Evolutionary conservation across 2,113 vertebrate species (phyloP), one percentile per base, ranked within the genome.

Genomic region (Urocynchramus pylzowi): DNA sequence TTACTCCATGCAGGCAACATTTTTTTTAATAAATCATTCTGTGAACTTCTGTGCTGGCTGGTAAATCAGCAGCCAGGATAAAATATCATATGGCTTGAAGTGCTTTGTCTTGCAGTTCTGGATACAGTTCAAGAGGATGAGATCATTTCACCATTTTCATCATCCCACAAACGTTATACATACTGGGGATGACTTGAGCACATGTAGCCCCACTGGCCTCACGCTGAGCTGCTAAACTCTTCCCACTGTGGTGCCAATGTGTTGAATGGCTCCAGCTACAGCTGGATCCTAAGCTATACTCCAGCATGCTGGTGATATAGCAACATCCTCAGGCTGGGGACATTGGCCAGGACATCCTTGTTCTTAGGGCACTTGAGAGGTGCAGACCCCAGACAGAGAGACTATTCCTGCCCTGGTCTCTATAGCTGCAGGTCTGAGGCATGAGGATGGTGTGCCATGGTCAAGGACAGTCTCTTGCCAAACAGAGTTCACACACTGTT

Each of bases 391-490:
- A 74, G 50, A 6, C 14, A 47, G 7, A 31, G 10, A 82, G 6
- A 49, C 35, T 24, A 35, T n/a, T 89, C 59, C 68, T 57, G 30
- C 21, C 33, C 31, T 17, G 31, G 17, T 60, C 10, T 47, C 44
- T 39, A 15, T 2, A 77, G 56, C 16, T 61, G 50, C 33, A 54
- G 33, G 20, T 30, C n/a, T 67, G 65, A 33, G 64, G 27, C 19
- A 17, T 6, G n/a, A 68, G 31, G 26, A 49, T 1, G 0, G 35
- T 2, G 3, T 54, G 23, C 27, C 5, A 1, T 28, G 28, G 28
- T 13, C 41, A 42, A 47, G 82, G 67, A 22, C 12, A 23, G 26
- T 5, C 26, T 26, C 50, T 23, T 33, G 11, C 39, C 53, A 71
- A 77, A 39, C 3, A 26, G 16, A 52, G 5, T 16, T 6, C 26